Percentiles rank a stretch among this genome's conserved stretches.
phyloP scores from a whole-genome alignment of 2,113 vertebrate genomes.

The Phrynocephalus versicolor region DNA sequence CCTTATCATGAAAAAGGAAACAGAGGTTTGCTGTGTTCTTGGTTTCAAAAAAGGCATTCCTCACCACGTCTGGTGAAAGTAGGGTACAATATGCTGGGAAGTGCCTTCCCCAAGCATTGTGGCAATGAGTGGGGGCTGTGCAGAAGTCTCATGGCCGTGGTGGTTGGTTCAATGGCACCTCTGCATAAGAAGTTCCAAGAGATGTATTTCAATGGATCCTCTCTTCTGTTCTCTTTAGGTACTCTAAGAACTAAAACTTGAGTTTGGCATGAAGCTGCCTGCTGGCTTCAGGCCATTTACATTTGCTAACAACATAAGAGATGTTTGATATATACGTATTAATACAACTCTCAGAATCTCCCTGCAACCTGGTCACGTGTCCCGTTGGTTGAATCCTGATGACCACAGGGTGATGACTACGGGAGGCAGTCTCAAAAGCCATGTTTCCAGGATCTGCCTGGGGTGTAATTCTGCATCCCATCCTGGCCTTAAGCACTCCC shows the following conservation, averaged over 20 bases:
- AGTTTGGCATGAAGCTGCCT: background rate
- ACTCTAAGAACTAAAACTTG: background rate
- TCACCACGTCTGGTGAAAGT: too few species aligned
- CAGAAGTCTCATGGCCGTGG: background rate
- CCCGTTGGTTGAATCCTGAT: too few species aligned
- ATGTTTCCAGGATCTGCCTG: too few species aligned
- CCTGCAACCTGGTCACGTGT: too few species aligned
- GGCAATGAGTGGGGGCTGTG: background rate
- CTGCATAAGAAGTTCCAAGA: background rate
- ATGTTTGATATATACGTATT: too few species aligned
- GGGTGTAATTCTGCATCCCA: too few species aligned
- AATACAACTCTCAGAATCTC: too few species aligned
- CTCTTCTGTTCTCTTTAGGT: too few species aligned
- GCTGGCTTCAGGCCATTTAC: background rate
- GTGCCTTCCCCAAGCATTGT: background rate
- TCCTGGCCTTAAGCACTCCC: constrained; percentile 7
- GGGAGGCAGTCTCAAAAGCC: too few species aligned
- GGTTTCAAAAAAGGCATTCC: too few species aligned
- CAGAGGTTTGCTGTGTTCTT: background rate
- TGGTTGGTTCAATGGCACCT: background rate
- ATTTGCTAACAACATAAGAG: too few species aligned
- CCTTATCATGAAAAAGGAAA: background rate
- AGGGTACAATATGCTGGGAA: background rate
- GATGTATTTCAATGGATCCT: background rate
- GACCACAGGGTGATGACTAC: too few species aligned